Base-by-base conservation (phyloP, 2,113 vertebrate genomes). In the Vanacampus margaritifer region DNA sequence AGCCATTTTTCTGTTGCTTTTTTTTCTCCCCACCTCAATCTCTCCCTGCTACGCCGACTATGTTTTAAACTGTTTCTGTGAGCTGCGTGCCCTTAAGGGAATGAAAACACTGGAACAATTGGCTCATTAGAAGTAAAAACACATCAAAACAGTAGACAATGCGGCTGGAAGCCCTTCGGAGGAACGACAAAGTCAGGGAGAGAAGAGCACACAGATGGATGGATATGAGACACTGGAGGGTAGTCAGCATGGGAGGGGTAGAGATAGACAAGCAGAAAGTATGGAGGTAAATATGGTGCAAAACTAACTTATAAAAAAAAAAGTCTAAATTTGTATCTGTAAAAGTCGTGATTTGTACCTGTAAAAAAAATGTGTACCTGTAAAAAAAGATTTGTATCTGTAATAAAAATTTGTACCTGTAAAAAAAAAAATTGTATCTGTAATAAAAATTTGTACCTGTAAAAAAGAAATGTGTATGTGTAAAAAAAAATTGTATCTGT, bases 111-210 rank as follows among this genome's bases (percentile, higher is more conserved):
- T 70, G 73, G 84, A 86, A 86, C 83, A 88, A 87, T 84, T 84
- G 84, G 84, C 84, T 90, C 87, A 87, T 90, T 90, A 87, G 80
- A 84, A 75, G 77, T 74, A 78, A 74, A 75, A 82, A 83, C 80
- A 83, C 79, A 86, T 88, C 80, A 82, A 84, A 79, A 78, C 43
- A 46, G 17, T 19, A 46, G 54, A 78, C 76, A 83, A 79, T 84
- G 78, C 68, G 78, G 81, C 72, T 76, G 79, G 65, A 84, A 80
- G 69, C 35, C 69, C 75, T 73, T 86, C 74, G 61, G 78, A 85
- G 82, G 81, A 82, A 71, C 82, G 72, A 65, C 72, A 78, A 71
- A 87, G 84, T 82, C 78, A 79, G 74, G 12, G 1, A 74, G 54
- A 74, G 80, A 48, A 43, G 65, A 81, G 68, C 71, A 72, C 71